Base-by-base conservation (phyloP, 2,888 invertebrate genomes). In the Melanotus villosus region DNA sequence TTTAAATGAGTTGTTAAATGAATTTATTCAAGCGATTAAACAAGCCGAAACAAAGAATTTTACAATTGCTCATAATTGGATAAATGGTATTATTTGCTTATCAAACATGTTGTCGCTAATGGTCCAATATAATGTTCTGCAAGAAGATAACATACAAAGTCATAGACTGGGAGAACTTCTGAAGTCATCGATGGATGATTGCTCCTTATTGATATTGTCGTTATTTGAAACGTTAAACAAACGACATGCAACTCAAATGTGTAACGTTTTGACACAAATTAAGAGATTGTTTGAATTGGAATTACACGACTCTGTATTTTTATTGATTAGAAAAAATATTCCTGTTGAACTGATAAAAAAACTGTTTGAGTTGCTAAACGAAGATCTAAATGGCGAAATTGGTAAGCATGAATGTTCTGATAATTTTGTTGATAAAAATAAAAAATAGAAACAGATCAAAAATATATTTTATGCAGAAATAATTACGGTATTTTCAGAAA, bases 121-220 rank as follows among this genome's bases (percentile, higher is more conserved):
- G 32, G 18, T 76, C 7, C 9, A 69, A 3, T 71, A 70, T 41
- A 54, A 71, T 38, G 30, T 75, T 41, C 26, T 75, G 23, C 54
- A 52, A 7, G 70, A 52, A 62, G 38, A 72, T 4, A 41, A 38
- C 56, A n/a, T 75, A 7, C 45, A 56, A 12, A 41, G 64, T 19
- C 50, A 71, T 30, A 16, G n/a, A 9, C 19, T 58, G 4, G 34
- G 38, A 6, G 43, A 59, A 4, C 58, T 26, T 7, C 43, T 73
- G 3, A 66, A 74, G 1, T 71, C 77, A 3, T 68, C 80, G 9
- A 64, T 81, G 1, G 65, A 60, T 47, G 65, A 68, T 3, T 62
- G 80, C 12, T 71, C 73, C 38, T 43, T 65, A 0, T 65, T 74
- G 16, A 23, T 75, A n/a, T 3, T 60, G 19, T 18, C 7, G 0